Base-by-base conservation (phyloP, 2,113 vertebrate genomes). In the Bucco capensis region DNA sequence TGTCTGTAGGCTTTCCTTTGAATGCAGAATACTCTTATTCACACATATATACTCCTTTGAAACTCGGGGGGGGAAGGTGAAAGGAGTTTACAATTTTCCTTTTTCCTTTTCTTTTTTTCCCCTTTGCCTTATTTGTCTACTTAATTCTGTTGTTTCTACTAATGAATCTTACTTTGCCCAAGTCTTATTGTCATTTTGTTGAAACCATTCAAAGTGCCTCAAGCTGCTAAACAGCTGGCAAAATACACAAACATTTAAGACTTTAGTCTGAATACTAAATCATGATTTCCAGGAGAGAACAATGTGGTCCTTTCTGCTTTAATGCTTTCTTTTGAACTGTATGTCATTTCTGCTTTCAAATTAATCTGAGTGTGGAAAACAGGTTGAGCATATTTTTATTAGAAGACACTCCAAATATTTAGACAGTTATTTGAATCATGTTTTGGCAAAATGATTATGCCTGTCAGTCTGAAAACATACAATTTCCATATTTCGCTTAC, bases 401-500 rank as follows among this genome's bases (percentile, higher is more conserved):
- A 96, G 94, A 90, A 96, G 94, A 96, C 75, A 94, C 81, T 97
- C 94, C 94, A 97, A 98, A 97, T 97, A 97, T 97, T 98, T 97
- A 97, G 96, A 97, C 97, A 97, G 90, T 96, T 94, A 97, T 97
- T 95, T 96, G 96, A 97, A 97, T 95, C 95, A 84, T 95, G 92
- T 97, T 97, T 96, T 97, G 96, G 97, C 94, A 96, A 97, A 96
- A 92, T 94, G 86, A 97, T 97, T 97, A 93, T 95, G 93, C 96
- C 94, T 96, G 93, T 97, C 96, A 95, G 93, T 79, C 93, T 96
- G 96, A 96, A 97, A 97, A 97, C 96, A 97, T 96, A 95, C 95
- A 97, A 97, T 97, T 97, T 97, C 92, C 95, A 94, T 96, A 97
- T 95, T 97, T 92, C 90, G 79, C 93, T 96, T 91, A 86, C 96